Base-by-base conservation (phyloP, 2,113 vertebrate genomes). In the Bos indicus region DNA sequence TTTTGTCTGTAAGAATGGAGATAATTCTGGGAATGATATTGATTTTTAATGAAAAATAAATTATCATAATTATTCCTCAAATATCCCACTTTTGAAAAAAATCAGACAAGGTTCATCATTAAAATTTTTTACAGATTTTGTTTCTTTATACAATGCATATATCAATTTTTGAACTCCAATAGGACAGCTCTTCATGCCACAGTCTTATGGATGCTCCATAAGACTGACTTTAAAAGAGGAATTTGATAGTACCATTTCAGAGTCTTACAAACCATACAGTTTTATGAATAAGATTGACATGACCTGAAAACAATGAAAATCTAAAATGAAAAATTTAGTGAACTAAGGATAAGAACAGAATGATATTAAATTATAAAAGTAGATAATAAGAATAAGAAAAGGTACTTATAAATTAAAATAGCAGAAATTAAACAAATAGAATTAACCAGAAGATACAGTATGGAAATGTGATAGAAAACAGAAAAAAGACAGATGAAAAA, bases 21-120 rank as follows among this genome's bases (percentile, higher is more conserved):
- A 83, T 8, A 74, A 74, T 92, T 97, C 33, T 54, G 52, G 57
- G 71, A 88, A 78, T 67, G 87, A 88, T 91, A 77, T 56, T 96
- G 36, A 88, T 77, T 87, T 97, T 77, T 90, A 85, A 91, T 77
- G 46, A 94, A 88, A 97, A 97, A 90, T 6, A 89, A 91, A 74
- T 30, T 36, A 85, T 59, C 26, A 85, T 3, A 90, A 74, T 93
- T 82, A 88, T 97, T 93, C 25, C 74, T 81, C 57, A 90, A 59
- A 64, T 77, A 56, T 92, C 7, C 15, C 40, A 40, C 46, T 92
- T 88, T 85, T 80, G 67, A 95, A 92, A 97, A 85, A 67, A 95
- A 48, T 92, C 48, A 88, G 36, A 92, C 56, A 92, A 46, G 26
- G 26, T 51, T 59, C 33, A 5, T 81, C 21, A 59, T 82, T 59